Conservation (phyloP, 2,888 invertebrate species). For the Drosophila siamana region DNA sequence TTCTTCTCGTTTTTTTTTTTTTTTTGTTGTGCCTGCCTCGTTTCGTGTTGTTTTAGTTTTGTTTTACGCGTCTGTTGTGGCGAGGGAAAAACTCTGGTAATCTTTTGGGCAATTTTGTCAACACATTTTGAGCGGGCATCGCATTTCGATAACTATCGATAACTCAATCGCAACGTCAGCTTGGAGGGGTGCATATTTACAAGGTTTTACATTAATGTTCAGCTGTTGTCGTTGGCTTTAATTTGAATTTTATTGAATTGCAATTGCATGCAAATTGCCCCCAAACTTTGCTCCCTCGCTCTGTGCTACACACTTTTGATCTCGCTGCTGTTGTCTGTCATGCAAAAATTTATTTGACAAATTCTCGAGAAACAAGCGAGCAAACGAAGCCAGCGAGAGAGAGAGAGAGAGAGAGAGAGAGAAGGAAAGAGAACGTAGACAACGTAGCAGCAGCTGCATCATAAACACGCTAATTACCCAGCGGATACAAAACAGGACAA, state of each 20-base stretch:
- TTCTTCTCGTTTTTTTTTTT: constrained; percentile 14
- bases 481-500: constrained; percentile 3
- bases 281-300: too few relatives aligned
- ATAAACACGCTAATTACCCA: constrained; percentile 71
- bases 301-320: too few relatives aligned
- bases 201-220: constrained; percentile 37
- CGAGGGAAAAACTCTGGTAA: too few relatives aligned
- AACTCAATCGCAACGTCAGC: constrained; percentile 26
- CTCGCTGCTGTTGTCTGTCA: neutral
- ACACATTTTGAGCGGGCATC: constrained; percentile 63
- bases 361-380: constrained; percentile 44
- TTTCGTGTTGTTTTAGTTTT: constrained; percentile 16
- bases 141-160: constrained; percentile 67
- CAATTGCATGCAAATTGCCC: constrained; percentile 75
- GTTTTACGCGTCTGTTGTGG: too few relatives aligned
- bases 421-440: too few relatives aligned
- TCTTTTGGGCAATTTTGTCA: constrained; percentile 72
- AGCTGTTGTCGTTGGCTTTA: constrained; percentile 51
- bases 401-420: too few relatives aligned
- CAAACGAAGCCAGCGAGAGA: too few relatives aligned
- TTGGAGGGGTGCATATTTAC: constrained; percentile 55
- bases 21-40: too few relatives aligned
- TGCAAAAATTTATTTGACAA: constrained; percentile 81
- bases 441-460: constrained; percentile 57
- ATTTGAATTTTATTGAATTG: constrained; percentile 77